These are phyloP conservation scores for Gambelia wislizenii DNA, from an alignment of 2,797 vertebrate species.

Conservation along the genomic window DNA sequence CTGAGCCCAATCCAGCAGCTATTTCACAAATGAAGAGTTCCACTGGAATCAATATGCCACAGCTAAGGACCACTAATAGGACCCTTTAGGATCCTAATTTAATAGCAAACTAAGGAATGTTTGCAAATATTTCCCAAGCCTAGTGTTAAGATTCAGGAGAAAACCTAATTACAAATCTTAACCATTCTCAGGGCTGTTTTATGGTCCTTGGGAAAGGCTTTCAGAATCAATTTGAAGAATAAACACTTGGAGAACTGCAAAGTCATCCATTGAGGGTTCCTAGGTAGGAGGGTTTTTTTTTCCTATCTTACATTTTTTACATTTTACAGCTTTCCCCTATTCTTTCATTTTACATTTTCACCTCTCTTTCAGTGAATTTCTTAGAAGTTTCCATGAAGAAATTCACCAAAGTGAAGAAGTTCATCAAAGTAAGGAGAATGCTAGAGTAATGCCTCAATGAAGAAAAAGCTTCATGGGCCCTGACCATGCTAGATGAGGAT, in stretches of 20 bases:
- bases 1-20: background rate
- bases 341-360: background rate
- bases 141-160: constrained; percentile 6
- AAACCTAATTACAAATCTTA: constrained; percentile 39
- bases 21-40: constrained; percentile 28
- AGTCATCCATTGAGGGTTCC: constrained; percentile 53
- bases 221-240: constrained; percentile 72
- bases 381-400: background rate
- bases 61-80: constrained; percentile 37
- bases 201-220: constrained; percentile 43
- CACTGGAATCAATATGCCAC: background rate
- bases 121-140: constrained; percentile 4
- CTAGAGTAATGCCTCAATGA: too few species aligned
- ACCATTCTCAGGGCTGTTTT: constrained; percentile 42
- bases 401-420: background rate
- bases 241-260: constrained; percentile 57
- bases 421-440: background rate
- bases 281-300: constrained; percentile 38
- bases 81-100: constrained; percentile 36
- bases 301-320: background rate
- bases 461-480: background rate
- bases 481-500: background rate
- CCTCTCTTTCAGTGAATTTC: background rate
- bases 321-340: too few species aligned
- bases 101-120: constrained; percentile 28